phyloP scores from a whole-genome alignment of 2,888 invertebrate genomes.

The Lasioglossum malachurum region DNA sequence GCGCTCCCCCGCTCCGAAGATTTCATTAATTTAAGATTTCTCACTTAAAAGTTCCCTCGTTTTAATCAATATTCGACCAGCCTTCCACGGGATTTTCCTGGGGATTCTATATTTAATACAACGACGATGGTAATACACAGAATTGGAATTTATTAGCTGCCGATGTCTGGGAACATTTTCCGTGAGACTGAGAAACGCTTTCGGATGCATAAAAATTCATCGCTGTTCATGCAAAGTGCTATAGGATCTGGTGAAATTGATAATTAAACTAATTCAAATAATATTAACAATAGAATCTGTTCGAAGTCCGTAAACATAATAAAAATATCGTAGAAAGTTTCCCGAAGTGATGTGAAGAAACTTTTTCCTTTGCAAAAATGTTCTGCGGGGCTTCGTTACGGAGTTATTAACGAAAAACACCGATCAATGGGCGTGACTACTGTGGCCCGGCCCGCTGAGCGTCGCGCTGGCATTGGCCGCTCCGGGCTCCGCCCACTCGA shows the following conservation, averaged over 20 bases:
- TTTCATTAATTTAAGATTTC: constrained; percentile 41
- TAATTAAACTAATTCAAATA: neutral
- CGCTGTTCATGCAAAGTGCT: neutral
- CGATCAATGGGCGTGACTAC: too few species aligned
- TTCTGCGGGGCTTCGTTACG: too few species aligned
- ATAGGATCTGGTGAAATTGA: neutral
- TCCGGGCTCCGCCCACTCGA: too few species aligned
- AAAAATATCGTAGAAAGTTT: too few species aligned
- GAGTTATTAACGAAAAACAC: too few species aligned
- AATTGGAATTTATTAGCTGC: neutral
- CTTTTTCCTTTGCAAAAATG: too few species aligned
- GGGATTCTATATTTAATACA: constrained; percentile 16
- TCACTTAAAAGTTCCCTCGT: constrained; percentile 37
- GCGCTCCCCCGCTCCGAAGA: constrained; percentile 24
- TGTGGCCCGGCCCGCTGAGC: too few species aligned
- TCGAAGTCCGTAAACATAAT: neutral
- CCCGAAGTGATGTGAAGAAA: too few species aligned
- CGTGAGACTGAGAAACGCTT: neutral
- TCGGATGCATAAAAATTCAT: neutral
- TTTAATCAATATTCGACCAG: constrained; percentile 41
- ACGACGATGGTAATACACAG: neutral
- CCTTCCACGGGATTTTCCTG: neutral
- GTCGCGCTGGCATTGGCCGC: too few species aligned
- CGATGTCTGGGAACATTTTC: neutral
- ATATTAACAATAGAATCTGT: neutral